Evolutionary conservation across 2,797 vertebrate genomes (phyloP).

Genomic region (Garrulus glandarius): DNA sequence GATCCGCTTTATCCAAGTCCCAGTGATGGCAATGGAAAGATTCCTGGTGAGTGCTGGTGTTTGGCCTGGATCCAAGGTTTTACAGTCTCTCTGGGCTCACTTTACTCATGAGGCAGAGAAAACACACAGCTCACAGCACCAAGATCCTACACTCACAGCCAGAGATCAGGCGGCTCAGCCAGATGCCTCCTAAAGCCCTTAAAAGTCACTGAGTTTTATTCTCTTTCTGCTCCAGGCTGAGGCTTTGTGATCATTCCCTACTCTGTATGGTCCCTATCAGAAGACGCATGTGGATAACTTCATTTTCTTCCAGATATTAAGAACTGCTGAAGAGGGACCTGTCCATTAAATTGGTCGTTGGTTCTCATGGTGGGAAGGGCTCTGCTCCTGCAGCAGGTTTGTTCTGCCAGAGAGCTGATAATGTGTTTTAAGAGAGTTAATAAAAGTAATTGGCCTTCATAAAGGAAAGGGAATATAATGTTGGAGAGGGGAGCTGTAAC

Average conservation of each 20-base stretch:
- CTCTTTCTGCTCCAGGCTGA: background rate
- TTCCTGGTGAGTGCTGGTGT: background rate
- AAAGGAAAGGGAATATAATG: background rate
- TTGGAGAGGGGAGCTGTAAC: background rate
- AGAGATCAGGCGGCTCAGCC: background rate
- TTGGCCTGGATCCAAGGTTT: background rate
- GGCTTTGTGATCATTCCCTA: background rate
- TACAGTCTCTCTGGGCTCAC: background rate
- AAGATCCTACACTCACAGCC: background rate
- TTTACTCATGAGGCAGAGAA: background rate
- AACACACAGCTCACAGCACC: background rate
- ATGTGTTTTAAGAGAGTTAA: background rate
- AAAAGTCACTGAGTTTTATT: background rate
- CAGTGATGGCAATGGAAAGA: background rate
- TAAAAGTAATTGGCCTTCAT: slow-evolving; percentile 2
- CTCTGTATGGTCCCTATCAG: background rate
- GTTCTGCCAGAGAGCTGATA: background rate
- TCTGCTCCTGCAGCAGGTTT: background rate
- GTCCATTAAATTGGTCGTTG: background rate
- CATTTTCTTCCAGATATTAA: background rate
- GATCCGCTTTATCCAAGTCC: fast-evolving
- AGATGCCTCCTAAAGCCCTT: background rate
- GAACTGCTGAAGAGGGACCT: background rate
- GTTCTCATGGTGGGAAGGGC: background rate
- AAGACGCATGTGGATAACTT: background rate